These are phyloP conservation scores for Epinotia nisella DNA, from an alignment of 2,888 invertebrate species.

Conservation along the genomic window DNA sequence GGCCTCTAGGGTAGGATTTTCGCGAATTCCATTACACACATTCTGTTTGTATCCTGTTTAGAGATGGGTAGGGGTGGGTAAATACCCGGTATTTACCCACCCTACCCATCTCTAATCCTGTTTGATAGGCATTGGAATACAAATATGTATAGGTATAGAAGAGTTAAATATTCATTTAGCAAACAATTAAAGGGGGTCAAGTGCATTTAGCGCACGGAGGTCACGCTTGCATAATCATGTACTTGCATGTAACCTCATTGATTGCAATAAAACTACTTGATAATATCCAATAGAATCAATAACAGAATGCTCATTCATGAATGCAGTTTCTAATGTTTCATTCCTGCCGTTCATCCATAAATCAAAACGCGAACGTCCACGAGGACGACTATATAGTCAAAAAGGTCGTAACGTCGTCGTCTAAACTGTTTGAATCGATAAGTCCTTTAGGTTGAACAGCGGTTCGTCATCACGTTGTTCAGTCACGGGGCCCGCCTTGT, in stretches of 20 bases:
- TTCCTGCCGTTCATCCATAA: constrained; percentile 18
- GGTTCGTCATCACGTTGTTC: constrained; percentile 63
- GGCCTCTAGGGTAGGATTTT: constrained; percentile 17
- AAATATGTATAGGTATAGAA: not conserved
- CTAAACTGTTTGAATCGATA: not conserved
- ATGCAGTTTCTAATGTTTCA: constrained; percentile 24
- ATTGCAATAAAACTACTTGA: constrained; percentile 4
- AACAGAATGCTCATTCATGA: constrained; percentile 24
- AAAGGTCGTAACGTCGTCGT: constrained; percentile 13
- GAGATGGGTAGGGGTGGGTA: too few relatives aligned
- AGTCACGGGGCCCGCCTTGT: constrained; percentile 61
- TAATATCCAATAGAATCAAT: constrained; percentile 1
- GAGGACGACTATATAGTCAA: not conserved
- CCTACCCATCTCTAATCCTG: too few relatives aligned
- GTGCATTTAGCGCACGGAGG: constrained; percentile 21
- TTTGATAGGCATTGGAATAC: not conserved
- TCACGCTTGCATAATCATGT: constrained; percentile 13
- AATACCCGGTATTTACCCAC: too few relatives aligned
- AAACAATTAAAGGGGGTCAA: constrained; percentile 30
- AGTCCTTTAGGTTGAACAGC: constrained; percentile 13
- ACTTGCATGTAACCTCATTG: constrained; percentile 13
- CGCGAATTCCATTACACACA: constrained; percentile 17
- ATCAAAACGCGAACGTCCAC: constrained; percentile 21
- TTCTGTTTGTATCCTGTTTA: constrained; percentile 14
- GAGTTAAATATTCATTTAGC: constrained; percentile 5